A percentile compares a stretch with the other conserved stretches of the same genome.
phyloP scores from a whole-genome alignment of 1,140 invertebrate genomes.

The Heliconius nattereri region DNA sequence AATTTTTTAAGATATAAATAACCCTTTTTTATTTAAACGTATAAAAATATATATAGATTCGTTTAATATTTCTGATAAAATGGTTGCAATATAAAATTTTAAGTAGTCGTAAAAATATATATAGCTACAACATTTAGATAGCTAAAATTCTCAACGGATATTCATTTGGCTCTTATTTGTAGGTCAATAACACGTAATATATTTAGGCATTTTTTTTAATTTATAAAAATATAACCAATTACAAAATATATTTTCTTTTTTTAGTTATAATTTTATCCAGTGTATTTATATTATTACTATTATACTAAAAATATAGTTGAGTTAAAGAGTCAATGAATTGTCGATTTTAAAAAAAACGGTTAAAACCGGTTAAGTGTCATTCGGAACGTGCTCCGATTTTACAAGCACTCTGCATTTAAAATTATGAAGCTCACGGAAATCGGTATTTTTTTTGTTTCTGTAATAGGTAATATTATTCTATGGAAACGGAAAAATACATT shows the following conservation, averaged over 20 bases:
- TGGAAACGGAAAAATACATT: neutral
- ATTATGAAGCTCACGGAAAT: neutral
- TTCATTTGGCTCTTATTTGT: neutral
- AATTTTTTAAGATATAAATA: too few relatives aligned
- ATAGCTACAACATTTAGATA: neutral
- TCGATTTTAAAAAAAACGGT: slow-evolving; percentile 39
- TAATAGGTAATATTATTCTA: neutral
- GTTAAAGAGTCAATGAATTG: slow-evolving; percentile 33
- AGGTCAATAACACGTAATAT: neutral
- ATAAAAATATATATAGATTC: too few relatives aligned
- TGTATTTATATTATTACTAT: neutral
- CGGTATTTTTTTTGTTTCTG: slow-evolving; percentile 5
- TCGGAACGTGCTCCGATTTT: slow-evolving; percentile 37
- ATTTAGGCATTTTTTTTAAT: neutral
- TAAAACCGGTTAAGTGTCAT: slow-evolving; percentile 36
- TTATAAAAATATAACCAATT: neutral
- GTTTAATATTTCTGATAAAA: too few relatives aligned
- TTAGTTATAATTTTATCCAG: neutral
- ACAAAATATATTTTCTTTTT: neutral
- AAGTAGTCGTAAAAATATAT: neutral
- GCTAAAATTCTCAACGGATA: neutral
- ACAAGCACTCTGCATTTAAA: slow-evolving; percentile 18
- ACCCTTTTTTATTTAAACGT: too few relatives aligned
- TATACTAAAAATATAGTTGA: neutral
- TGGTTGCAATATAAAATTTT: neutral